Conservation (phyloP, 2,113 vertebrate genomes). For the Callospermophilus lateralis region DNA sequence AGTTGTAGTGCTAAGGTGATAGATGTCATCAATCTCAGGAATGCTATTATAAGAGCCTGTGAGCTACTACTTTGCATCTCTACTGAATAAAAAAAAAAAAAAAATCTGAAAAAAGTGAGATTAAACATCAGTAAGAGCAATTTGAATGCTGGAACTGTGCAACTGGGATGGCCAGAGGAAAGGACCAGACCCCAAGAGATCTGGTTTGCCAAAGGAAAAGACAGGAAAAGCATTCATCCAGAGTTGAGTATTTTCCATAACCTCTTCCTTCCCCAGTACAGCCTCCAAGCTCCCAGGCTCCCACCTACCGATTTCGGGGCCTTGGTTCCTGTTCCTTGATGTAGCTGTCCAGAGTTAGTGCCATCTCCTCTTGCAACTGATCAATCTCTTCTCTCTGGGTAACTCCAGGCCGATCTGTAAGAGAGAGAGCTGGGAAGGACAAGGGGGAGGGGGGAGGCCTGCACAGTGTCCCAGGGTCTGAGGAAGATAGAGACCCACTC, state of each 20-base stretch:
- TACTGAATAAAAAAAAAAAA: slow-evolving; percentile 73
- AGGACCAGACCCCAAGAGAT: not conserved
- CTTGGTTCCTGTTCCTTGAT: slow-evolving; percentile 76
- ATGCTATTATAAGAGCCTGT: slow-evolving; percentile 42
- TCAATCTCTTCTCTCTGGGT: slow-evolving; percentile 72
- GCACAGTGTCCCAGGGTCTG: fast-evolving
- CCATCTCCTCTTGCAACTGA: slow-evolving; percentile 83
- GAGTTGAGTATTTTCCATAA: not conserved
- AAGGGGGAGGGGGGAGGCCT: not conserved
- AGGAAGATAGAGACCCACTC: not conserved
- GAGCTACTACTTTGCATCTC: slow-evolving; percentile 70
- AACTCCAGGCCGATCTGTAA: slow-evolving; percentile 78
- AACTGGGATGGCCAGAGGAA: not conserved
- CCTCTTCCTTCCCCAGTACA: not conserved
- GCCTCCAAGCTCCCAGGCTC: not conserved
- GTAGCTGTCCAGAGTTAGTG: slow-evolving; percentile 84
- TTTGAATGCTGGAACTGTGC: not conserved
- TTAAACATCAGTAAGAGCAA: not conserved
- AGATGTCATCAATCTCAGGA: slow-evolving; percentile 67
- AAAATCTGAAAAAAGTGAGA: slow-evolving; percentile 61
- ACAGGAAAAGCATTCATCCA: not conserved
- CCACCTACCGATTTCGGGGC: slow-evolving; percentile 76
- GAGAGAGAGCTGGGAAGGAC: fast-evolving
- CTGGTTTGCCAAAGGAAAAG: slow-evolving; percentile 22
- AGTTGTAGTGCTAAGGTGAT: not conserved